Evolutionary conservation across 2,888 invertebrate species (phyloP).

Genomic region (Desoria tigrina): DNA sequence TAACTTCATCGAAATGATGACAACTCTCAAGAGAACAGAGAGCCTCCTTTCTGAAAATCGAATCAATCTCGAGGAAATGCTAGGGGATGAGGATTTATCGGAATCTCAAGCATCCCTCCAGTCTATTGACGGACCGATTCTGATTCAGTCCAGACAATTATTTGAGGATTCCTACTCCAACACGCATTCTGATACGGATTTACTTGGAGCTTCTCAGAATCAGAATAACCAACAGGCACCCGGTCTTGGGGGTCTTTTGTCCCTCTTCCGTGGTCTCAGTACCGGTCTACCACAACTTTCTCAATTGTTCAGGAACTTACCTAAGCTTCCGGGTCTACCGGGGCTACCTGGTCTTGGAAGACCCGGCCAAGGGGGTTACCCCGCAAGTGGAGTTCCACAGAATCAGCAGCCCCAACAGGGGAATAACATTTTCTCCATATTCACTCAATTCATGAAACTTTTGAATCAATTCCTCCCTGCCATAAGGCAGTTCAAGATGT

Average conservation of each 20-base stretch:
- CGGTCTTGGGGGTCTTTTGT: neutral
- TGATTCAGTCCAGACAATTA: slow-evolving; percentile 9
- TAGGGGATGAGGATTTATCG: slow-evolving; percentile 23
- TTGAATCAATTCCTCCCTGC: slow-evolving; percentile 37
- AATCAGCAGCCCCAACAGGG: slow-evolving; percentile 17
- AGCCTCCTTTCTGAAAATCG: slow-evolving; percentile 31
- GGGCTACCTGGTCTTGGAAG: no score
- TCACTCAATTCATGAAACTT: slow-evolving; percentile 31
- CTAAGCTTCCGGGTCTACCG: slow-evolving; percentile 3
- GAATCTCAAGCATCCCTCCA: neutral
- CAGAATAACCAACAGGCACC: neutral
- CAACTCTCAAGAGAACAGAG: slow-evolving; percentile 33
- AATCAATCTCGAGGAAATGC: slow-evolving; percentile 31
- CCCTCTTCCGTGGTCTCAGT: slow-evolving; percentile 4
- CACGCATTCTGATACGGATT: slow-evolving; percentile 1
- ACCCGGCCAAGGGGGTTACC: slow-evolving; percentile 13
- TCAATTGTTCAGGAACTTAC: neutral
- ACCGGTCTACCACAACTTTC: neutral
- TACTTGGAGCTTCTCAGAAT: slow-evolving; percentile 2
- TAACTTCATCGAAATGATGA: slow-evolving; percentile 32
- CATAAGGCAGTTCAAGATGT: slow-evolving; percentile 31
- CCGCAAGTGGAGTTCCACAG: slow-evolving; percentile 11
- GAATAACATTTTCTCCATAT: slow-evolving; percentile 17
- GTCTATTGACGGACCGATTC: neutral
- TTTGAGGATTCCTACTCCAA: slow-evolving; percentile 3